A percentile compares a stretch with the other conserved stretches of the same genome.
Evolutionary conservation across 2,113 vertebrate genomes (phyloP).

Genomic region (Rhagologus leucostigma): DNA sequence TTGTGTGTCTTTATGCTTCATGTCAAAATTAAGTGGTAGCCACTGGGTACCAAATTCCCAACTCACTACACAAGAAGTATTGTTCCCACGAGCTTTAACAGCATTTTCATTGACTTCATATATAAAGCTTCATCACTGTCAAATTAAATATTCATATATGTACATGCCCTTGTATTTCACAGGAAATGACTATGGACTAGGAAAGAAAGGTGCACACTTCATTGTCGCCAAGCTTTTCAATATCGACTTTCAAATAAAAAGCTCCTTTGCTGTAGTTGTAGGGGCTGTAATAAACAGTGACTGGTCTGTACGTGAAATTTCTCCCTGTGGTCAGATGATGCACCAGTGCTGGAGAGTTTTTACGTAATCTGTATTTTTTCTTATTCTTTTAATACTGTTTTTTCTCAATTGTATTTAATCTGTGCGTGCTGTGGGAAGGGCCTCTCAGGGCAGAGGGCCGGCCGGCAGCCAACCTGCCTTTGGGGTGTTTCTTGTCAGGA

Average conservation of each 20-base stretch:
- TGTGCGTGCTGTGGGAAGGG: not conserved
- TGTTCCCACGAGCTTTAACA: not conserved
- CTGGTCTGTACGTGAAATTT: not conserved
- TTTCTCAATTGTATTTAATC: not conserved
- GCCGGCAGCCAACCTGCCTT: not conserved
- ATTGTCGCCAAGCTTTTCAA: not conserved
- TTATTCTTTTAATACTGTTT: not conserved
- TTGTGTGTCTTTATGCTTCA: not conserved
- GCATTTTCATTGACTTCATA: not conserved
- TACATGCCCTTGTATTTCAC: not conserved
- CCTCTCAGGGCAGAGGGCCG: not conserved
- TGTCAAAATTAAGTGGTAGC: not conserved
- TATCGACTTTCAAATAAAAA: not conserved
- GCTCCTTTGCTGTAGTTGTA: not conserved
- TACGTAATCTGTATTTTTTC: not conserved
- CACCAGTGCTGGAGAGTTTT: not conserved
- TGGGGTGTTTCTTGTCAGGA: constrained; percentile 23
- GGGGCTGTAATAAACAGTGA: not conserved
- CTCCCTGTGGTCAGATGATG: not conserved
- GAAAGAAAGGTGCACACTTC: not conserved
- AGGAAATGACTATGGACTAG: not conserved
- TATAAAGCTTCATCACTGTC: not conserved
- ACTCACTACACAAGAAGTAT: not conserved
- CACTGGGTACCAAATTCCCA: not conserved
- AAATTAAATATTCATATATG: not conserved